Percentiles rank a stretch among this genome's conserved stretches.
Evolutionary conservation across 2,888 invertebrate genomes (phyloP).

Genomic region (Omphaloscelis lunosa): DNA sequence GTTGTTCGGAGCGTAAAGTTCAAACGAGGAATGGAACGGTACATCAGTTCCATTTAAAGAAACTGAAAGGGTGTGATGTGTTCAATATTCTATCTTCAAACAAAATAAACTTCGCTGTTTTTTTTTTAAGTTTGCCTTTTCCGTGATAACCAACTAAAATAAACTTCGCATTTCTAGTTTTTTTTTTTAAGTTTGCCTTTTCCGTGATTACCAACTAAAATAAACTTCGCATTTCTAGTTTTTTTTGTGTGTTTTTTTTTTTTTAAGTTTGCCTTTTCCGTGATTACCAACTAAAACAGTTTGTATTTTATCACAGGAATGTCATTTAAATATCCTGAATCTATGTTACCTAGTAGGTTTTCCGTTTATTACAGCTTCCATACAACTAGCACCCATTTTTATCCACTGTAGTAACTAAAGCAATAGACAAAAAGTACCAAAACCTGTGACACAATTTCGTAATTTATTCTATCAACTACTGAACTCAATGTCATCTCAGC

Average conservation of each 20-base stretch:
- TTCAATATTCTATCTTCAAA: neutral
- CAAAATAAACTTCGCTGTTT: neutral
- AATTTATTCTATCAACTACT: constrained; percentile 60
- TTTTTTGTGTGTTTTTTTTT: neutral
- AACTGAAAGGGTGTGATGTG: neutral
- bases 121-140: neutral
- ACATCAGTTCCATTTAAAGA: constrained; percentile 7
- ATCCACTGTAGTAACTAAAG: neutral
- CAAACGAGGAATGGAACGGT: neutral
- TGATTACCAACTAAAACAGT: neutral
- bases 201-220: neutral
- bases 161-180: neutral
- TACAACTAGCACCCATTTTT: neutral
- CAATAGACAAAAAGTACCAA: neutral
- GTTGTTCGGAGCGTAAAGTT: constrained; percentile 22
- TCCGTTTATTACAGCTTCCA: neutral
- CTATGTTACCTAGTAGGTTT: neutral
- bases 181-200: neutral
- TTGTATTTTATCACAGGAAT: neutral
- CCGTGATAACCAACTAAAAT: neutral
- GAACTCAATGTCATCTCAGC: constrained; percentile 46
- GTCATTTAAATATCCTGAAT: neutral
- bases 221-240: neutral
- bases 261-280: neutral
- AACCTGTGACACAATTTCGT: constrained; percentile 28